Base-by-base conservation (phyloP, 2,888 invertebrate genomes). In the Dryobotodes eremita region DNA sequence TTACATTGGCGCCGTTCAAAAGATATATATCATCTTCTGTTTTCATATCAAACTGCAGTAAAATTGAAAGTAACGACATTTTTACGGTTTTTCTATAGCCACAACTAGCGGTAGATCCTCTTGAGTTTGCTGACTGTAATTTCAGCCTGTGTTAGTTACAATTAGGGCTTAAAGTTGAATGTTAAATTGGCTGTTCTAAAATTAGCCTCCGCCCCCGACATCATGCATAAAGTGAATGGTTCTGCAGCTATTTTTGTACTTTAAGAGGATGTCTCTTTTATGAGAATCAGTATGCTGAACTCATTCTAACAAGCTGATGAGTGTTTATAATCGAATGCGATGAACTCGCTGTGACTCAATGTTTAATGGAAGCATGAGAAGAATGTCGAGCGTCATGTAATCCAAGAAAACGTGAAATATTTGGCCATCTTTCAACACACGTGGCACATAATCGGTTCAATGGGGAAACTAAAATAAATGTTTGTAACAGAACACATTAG, bases 181-280 rank as follows among this genome's bases (percentile, higher is more conserved):
- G 82, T 36, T 76, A 71, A 71, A 81, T 82, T 71, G 69, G 46
- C 69, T 68, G 71, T 65, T 91, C 93, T 93, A 94, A 91, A 93
- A 86, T 90, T 93, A 94, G 92, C 84, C 62, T 78, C 85, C 92
- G 90, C 91, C 91, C 88, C 88, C 88, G 87, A 89, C 87, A 89
- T 84, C 68, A 73, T 75, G 86, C 69, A 81, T 87, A 85, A 90
- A 89, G 86, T 90, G 90, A 90, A 89, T 88, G 85, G 85, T 77
- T 89, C 88, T 80, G 83, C 74, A 79, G 90, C 88, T 94, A 93
- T 94, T 93, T 93, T 87, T 89, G 89, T 86, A 79, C 80, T 86
- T 89, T 89, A 88, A 88, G 83, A 92, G 92, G 93, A 93, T 92
- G 92, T 92, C 77, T 83, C 90, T 91, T 84, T 91, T 90, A 90